These are phyloP conservation scores for Drosophila koepferae DNA, from an alignment of 2,888 invertebrate genomes.

Conservation along the genomic window DNA sequence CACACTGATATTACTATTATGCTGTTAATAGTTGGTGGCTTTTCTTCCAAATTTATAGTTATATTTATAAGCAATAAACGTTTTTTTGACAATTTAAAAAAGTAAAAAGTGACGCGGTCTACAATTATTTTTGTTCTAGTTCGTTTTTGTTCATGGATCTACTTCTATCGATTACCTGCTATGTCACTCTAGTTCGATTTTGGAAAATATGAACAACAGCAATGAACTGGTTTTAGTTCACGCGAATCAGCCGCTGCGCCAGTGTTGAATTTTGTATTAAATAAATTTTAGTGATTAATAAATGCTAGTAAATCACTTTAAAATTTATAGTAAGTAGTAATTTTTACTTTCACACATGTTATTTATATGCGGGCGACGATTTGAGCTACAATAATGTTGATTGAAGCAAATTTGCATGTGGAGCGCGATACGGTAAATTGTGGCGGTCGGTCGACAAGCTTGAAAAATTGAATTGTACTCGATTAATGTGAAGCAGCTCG, in stretches of 20 bases:
- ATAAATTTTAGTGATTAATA: neutral
- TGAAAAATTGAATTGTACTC: neutral
- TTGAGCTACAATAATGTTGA: too few relatives aligned
- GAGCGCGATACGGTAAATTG: neutral
- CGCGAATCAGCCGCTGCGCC: neutral
- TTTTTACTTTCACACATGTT: neutral
- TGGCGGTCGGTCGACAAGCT: constrained; percentile 6
- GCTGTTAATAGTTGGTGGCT: neutral
- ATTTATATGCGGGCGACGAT: neutral
- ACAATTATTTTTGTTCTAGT: constrained; percentile 26
- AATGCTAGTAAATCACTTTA: neutral
- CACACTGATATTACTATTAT: neutral
- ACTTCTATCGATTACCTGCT: constrained; percentile 10
- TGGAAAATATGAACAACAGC: neutral
- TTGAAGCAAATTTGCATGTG: too few relatives aligned
- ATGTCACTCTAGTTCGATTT: neutral
- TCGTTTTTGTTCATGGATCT: constrained; percentile 21
- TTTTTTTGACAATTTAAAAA: constrained; percentile 53
- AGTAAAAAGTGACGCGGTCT: constrained; percentile 65
- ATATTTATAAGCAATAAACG: constrained; percentile 17
- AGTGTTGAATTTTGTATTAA: neutral
- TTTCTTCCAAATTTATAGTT: neutral
- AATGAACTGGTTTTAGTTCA: constrained; percentile 5
- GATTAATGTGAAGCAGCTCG: constrained; percentile 8
- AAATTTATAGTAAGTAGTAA: neutral